These are phyloP conservation scores for Philaethria dido DNA, from an alignment of 2,888 invertebrate species.

Conservation along the genomic window DNA sequence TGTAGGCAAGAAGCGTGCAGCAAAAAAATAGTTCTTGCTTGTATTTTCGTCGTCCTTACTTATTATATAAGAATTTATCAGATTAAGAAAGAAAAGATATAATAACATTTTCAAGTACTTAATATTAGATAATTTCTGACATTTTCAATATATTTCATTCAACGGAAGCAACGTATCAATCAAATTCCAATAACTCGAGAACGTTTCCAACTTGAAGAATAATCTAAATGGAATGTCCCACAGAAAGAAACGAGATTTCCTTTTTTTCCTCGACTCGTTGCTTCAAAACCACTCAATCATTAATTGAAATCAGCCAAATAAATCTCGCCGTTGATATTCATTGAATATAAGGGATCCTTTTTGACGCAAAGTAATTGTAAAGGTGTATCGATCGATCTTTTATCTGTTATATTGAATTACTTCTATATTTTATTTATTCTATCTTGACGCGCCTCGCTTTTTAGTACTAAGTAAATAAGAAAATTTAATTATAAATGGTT, in stretches of 20 bases:
- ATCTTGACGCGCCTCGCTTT: not conserved
- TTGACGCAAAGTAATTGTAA: constrained; percentile 7
- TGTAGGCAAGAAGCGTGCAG: too few relatives aligned
- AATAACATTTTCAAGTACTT: not conserved
- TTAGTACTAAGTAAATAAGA: not conserved
- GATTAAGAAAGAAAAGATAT: too few relatives aligned
- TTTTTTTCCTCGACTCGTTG: constrained; percentile 18
- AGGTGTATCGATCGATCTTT: constrained; percentile 1
- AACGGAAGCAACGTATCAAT: constrained; percentile 13
- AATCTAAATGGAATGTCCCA: constrained; percentile 14
- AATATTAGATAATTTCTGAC: not conserved
- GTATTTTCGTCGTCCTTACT: too few relatives aligned
- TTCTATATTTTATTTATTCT: not conserved
- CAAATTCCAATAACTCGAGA: constrained; percentile 11
- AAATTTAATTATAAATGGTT: not conserved
- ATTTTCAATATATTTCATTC: not conserved
- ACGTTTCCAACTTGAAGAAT: constrained; percentile 13
- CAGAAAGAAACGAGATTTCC: not conserved
- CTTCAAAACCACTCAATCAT: constrained; percentile 28
- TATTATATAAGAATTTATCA: too few relatives aligned
- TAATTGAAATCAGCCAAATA: constrained; percentile 34
- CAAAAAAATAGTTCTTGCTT: too few relatives aligned
- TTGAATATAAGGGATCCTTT: constrained; percentile 20
- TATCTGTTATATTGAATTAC: constrained; percentile 1
- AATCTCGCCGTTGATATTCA: constrained; percentile 25